Base-by-base conservation (phyloP, 2,888 invertebrate genomes). In the Spatulosminthurus flaviceps region DNA sequence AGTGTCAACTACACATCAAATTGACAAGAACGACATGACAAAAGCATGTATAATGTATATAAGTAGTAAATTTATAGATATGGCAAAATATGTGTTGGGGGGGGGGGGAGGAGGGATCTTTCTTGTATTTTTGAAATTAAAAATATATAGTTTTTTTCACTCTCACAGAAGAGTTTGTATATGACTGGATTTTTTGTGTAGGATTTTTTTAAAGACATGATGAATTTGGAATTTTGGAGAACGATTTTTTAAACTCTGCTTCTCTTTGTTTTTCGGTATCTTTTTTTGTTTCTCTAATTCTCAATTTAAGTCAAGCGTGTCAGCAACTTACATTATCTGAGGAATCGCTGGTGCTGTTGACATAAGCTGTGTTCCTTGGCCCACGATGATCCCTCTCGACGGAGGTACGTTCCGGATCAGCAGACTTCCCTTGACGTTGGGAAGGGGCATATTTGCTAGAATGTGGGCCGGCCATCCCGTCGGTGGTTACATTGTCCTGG, bases 311-410 rank as follows among this genome's bases (percentile, higher is more conserved):
- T 26, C 28, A 66, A 66, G 26, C 28, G 28, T n/a, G n/a, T 51
- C 51, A 21, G 21, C 51, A 83, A n/a, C 83, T 84, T 83, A 84
- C 83, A 82, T 83, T 84, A 71, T 83, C 83, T 69, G 83, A 84
- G 22, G 83, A 83, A 71, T 83, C 83, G 77, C 83, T 83, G 69
- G 82, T 78, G 75, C 79, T 73, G 70, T 80, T 76, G 78, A 51
- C 41, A 74, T 75, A 71, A 43, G 42, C 41, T 11, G 51, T 34
- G 24, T 41, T 66, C 51, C 79, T 60, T 19, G 64, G 21, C 21
- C 66, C 64, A 29, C 75, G 42, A 66, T 42, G 41, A 5, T 67
- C 28, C 34, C 64, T 51, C 22, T 67, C 75, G 7, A 41, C 24
- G 16, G 60, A n/a, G 28, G 72, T 29, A 11, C 26, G 24, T 16